A percentile compares a stretch with the other conserved stretches of the same genome.
Conservation (phyloP, 1,140 invertebrate species). For the Drosophila mojavensis region DNA sequence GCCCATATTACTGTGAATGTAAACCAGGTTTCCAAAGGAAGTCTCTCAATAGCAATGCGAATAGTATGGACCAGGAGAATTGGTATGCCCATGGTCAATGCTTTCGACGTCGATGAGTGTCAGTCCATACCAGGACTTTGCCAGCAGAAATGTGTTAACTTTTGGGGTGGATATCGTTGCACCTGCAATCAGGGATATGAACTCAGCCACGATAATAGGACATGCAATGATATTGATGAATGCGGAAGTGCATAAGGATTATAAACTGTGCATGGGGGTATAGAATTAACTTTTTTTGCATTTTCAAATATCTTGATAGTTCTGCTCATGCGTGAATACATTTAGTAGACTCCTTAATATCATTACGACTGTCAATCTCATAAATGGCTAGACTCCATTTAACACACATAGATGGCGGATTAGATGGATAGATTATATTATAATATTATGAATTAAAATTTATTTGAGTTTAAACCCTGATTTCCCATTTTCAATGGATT, state of each 20-base stretch:
- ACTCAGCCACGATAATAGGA: conserved; percentile 89
- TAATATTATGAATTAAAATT: too few relatives aligned
- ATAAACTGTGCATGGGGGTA: conserved; percentile 91
- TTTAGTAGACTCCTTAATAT: too few relatives aligned
- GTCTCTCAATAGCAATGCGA: not conserved
- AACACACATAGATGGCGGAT: too few relatives aligned
- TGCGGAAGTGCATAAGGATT: conserved; percentile 89
- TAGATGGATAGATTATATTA: too few relatives aligned
- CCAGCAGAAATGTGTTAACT: conserved; percentile 93
- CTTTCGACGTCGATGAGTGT: conserved; percentile 89
- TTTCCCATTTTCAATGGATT: too few relatives aligned
- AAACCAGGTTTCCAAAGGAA: conserved; percentile 89
- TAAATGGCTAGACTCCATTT: too few relatives aligned
- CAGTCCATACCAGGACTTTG: conserved; percentile 87
- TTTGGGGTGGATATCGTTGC: conserved; percentile 93
- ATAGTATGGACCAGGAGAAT: conserved; percentile 31
- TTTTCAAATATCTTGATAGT: too few relatives aligned
- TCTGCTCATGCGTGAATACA: too few relatives aligned
- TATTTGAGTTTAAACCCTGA: too few relatives aligned
- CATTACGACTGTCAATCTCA: too few relatives aligned
- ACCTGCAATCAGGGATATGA: conserved; percentile 90
- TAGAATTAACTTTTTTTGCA: not conserved
- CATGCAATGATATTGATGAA: conserved; percentile 94
- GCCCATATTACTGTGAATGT: conserved; percentile 93
- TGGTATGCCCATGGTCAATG: conserved; percentile 84